Conservation (phyloP, 35 echinoderm and acorn worm species). For the Apostichopus parvimensis region DNA sequence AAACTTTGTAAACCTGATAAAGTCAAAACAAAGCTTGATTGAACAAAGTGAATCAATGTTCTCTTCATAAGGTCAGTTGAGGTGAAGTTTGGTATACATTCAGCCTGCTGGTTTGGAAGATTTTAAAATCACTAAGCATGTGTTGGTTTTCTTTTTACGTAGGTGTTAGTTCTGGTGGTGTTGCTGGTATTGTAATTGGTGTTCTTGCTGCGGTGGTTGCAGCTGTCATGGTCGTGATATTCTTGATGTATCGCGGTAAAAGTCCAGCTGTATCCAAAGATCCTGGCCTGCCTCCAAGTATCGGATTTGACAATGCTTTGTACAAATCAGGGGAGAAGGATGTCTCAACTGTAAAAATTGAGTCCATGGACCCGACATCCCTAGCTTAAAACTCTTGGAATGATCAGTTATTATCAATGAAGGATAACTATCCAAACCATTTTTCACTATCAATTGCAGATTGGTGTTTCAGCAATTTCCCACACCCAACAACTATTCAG, state of each 20-base stretch:
- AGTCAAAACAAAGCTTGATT: background rate
- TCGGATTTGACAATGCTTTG: constrained; percentile 75
- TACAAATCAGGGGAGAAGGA: constrained; percentile 38
- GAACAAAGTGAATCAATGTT: background rate
- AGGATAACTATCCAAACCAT: no score
- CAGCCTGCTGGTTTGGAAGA: background rate
- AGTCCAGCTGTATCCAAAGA: constrained; percentile 3
- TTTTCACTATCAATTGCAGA: no score
- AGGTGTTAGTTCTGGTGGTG: constrained; percentile 50
- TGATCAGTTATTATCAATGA: background rate
- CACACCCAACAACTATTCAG: no score
- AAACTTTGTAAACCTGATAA: background rate
- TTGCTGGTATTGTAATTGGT: constrained; percentile 63
- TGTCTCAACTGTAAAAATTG: constrained; percentile 6
- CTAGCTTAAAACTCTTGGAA: background rate
- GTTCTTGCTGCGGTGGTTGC: constrained; percentile 31
- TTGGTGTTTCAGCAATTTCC: no score
- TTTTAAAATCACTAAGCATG: background rate
- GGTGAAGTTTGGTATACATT: background rate
- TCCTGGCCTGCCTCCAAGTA: constrained; percentile 45
- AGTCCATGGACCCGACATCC: background rate
- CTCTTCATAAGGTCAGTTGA: background rate
- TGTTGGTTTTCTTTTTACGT: background rate
- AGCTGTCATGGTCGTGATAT: constrained; percentile 45
- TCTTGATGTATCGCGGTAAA: constrained; percentile 3